A percentile compares a stretch with the other conserved stretches of the same genome.
These are phyloP conservation scores for Bradynema listronoti DNA, from an alignment of 1,140 invertebrate genomes.

Conservation along the genomic window DNA sequence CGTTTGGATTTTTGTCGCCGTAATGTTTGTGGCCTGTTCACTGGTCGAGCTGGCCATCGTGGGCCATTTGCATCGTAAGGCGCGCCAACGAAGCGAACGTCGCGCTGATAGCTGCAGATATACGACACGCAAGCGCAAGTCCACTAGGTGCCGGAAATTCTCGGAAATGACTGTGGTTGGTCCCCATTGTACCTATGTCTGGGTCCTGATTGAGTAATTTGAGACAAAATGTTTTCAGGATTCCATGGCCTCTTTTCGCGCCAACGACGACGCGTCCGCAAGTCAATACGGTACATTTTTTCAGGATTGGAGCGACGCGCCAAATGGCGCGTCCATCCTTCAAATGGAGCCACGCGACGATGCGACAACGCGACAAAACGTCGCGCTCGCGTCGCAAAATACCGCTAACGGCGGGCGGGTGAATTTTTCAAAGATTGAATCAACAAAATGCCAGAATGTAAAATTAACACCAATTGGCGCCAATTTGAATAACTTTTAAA, in stretches of 20 bases:
- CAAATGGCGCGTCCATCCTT: too few relatives aligned
- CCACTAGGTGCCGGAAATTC: background rate
- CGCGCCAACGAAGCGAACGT: background rate
- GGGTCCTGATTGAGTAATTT: slow-evolving; percentile 8
- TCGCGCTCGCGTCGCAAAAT: too few relatives aligned
- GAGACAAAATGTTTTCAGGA: background rate
- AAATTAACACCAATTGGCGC: too few relatives aligned
- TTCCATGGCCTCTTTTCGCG: background rate
- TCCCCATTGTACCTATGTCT: slow-evolving; percentile 1
- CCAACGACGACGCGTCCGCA: too few relatives aligned
- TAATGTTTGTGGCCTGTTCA: slow-evolving; percentile 25
- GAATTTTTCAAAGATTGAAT: too few relatives aligned
- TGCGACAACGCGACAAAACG: too few relatives aligned
- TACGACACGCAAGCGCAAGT: background rate
- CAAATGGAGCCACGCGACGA: too few relatives aligned
- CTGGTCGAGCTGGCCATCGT: slow-evolving; percentile 39
- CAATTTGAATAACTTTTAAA: too few relatives aligned
- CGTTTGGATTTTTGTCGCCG: slow-evolving; percentile 31
- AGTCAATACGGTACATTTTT: too few relatives aligned
- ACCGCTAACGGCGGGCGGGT: too few relatives aligned
- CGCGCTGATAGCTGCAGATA: background rate
- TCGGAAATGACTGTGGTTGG: background rate
- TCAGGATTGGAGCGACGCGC: too few relatives aligned
- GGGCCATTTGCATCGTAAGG: slow-evolving; percentile 32
- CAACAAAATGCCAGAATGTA: too few relatives aligned